Evolutionary conservation across 2,888 invertebrate genomes (phyloP).

Genomic region (Leucozona laternaria): DNA sequence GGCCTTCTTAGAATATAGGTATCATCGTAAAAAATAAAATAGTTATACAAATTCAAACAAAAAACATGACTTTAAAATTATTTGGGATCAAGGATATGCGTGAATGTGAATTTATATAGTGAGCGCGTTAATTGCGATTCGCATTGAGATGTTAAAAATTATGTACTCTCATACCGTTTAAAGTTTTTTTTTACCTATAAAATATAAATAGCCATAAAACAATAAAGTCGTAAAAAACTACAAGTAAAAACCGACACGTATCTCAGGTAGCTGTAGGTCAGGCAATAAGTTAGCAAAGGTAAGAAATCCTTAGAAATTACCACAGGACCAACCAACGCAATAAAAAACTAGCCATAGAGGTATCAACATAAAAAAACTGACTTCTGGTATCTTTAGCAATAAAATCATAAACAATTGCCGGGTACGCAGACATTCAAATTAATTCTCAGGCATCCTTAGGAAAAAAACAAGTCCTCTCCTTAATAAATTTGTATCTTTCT

Average conservation of each 20-base stretch:
- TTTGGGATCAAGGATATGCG: constrained; percentile 65
- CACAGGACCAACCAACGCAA: constrained; percentile 71
- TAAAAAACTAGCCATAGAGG: constrained; percentile 46
- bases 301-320: constrained; percentile 66
- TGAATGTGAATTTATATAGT: neutral
- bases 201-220: constrained; percentile 59
- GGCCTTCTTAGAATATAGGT: constrained; percentile 60
- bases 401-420: constrained; percentile 56
- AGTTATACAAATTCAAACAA: constrained; percentile 23
- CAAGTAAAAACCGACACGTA: constrained; percentile 9
- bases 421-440: constrained; percentile 43
- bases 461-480: constrained; percentile 42
- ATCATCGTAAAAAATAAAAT: constrained; percentile 59
- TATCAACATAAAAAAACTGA: constrained; percentile 51
- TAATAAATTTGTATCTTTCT: constrained; percentile 3
- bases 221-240: constrained; percentile 68
- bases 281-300: neutral
- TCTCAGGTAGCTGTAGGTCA: constrained; percentile 34
- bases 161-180: constrained; percentile 28
- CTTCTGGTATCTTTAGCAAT: constrained; percentile 63
- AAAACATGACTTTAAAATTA: constrained; percentile 63
- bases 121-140: constrained; percentile 74
- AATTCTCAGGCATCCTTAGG: constrained; percentile 29
- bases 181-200: constrained; percentile 32
- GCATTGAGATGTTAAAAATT: constrained; percentile 74